These are phyloP conservation scores for Heteromyza rotundicornis DNA, from an alignment of 2,888 invertebrate genomes.

Conservation along the genomic window DNA sequence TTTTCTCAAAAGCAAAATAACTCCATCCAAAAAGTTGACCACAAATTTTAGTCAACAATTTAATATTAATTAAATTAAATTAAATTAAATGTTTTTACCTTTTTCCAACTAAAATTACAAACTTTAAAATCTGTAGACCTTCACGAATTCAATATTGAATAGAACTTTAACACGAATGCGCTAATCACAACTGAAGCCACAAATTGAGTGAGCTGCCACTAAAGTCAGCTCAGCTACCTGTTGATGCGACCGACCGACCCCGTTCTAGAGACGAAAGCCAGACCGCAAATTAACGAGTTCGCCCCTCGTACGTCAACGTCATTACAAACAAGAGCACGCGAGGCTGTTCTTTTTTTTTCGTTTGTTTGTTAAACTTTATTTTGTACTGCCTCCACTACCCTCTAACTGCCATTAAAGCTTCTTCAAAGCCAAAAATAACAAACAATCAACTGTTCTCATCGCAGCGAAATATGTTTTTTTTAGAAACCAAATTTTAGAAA, in stretches of 20 bases:
- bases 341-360: constrained; percentile 15
- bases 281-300: constrained; percentile 9
- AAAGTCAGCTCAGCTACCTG: constrained; percentile 27
- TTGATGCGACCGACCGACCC: constrained; percentile 25
- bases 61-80: no score
- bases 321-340: constrained; percentile 34
- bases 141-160: not conserved
- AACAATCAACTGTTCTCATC: not conserved
- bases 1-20: no score
- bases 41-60: no score
- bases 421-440: not conserved
- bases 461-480: not conserved
- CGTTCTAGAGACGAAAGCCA: constrained; percentile 19
- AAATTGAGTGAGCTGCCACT: no score
- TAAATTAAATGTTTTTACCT: no score
- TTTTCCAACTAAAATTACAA: not conserved
- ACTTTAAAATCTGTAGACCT: not conserved
- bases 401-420: not conserved
- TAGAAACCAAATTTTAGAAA: not conserved
- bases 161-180: constrained; percentile 26
- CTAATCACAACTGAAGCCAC: constrained; percentile 30
- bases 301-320: constrained; percentile 8
- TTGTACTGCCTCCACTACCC: not conserved
- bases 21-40: no score
- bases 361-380: constrained; percentile 3